Evolutionary conservation across 2,888 invertebrate species (phyloP).

Genomic region (Apodemia duryi): DNA sequence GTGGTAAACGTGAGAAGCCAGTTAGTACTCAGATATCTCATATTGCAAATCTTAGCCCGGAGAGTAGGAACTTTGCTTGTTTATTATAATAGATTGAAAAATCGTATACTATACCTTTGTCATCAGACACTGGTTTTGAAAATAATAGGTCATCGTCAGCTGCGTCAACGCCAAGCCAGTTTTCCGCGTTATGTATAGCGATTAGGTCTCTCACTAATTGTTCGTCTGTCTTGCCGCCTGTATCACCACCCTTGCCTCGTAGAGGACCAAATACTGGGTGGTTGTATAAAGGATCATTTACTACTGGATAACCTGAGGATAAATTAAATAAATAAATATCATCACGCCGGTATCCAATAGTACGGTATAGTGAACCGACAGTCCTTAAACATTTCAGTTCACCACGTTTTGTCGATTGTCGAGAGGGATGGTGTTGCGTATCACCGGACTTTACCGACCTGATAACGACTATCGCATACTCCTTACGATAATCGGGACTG

Average conservation of each 20-base stretch:
- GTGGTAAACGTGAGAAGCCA: too few relatives aligned
- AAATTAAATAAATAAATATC: not conserved
- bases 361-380: constrained; percentile 76
- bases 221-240: constrained; percentile 78
- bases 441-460: too few relatives aligned
- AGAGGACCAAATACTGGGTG: constrained; percentile 96
- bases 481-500: constrained; percentile 59
- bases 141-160: constrained; percentile 92
- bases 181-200: constrained; percentile 95
- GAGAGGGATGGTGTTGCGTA: too few relatives aligned
- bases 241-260: constrained; percentile 89
- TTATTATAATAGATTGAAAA: too few relatives aligned
- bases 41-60: too few relatives aligned
- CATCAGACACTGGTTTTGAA: constrained; percentile 85
- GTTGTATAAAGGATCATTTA: constrained; percentile 98
- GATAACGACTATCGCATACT: constrained; percentile 60
- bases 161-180: constrained; percentile 95
- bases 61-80: too few relatives aligned
- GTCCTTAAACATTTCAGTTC: too few relatives aligned
- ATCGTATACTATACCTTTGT: constrained; percentile 63
- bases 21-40: too few relatives aligned
- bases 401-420: too few relatives aligned
- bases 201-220: constrained; percentile 93
- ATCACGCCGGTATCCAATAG: too few relatives aligned
- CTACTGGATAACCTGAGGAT: constrained; percentile 91